Evolutionary conservation across 2,113 vertebrate species (phyloP).

Genomic region (Climacteris rufus): DNA sequence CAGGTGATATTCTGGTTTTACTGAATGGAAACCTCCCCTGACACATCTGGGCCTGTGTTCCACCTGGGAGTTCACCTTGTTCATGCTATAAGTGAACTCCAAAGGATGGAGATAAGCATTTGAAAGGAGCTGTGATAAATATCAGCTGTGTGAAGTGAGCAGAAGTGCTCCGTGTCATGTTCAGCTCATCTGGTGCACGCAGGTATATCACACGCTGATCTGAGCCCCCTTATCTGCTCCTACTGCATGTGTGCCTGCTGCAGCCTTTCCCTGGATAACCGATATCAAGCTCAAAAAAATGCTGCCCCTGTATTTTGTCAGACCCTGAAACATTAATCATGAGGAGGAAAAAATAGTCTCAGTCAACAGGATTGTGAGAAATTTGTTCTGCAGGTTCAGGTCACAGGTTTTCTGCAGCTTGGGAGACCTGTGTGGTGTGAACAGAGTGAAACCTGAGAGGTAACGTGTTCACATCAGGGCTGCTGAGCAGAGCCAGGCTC

Average conservation of each 20-base stretch:
- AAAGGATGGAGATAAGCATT: conserved; percentile 37
- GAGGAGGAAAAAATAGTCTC: neutral
- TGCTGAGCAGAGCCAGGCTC: neutral
- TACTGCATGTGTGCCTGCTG: neutral
- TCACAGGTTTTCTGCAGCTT: neutral
- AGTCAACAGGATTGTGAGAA: neutral
- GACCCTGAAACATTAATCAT: conserved; percentile 47
- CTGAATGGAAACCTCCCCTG: conserved; percentile 3
- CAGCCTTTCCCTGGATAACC: conserved; percentile 42
- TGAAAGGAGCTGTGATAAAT: conserved; percentile 49
- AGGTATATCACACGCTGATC: conserved; percentile 6
- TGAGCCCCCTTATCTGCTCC: conserved; percentile 24
- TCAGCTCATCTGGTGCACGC: neutral
- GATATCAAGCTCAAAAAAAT: conserved; percentile 32
- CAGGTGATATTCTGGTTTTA: conserved; percentile 12
- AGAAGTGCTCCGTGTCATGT: neutral
- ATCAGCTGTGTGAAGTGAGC: conserved; percentile 46
- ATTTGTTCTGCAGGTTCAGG: neutral
- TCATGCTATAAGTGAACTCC: neutral
- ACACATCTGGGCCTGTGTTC: neutral
- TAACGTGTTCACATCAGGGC: neutral
- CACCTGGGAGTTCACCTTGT: conserved; percentile 37
- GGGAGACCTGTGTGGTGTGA: neutral
- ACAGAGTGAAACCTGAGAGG: neutral
- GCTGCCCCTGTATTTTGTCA: conserved; percentile 52